phyloP scores from a whole-genome alignment of 1,140 invertebrate species.

The Drosophila virilis region DNA sequence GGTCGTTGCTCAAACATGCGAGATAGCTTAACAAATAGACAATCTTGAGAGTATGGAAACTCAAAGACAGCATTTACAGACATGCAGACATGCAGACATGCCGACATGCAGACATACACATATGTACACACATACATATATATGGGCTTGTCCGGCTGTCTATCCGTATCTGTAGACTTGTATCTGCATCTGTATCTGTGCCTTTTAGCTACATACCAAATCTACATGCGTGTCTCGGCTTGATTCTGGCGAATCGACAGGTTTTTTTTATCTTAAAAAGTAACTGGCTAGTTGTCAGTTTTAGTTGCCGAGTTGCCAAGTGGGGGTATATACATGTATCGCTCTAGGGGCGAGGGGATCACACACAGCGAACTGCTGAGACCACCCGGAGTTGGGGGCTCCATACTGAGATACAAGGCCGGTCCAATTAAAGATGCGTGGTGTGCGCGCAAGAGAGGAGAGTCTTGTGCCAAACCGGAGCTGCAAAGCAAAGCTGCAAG shows the following conservation, averaged over 20 bases:
- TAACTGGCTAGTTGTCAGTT: too few relatives aligned
- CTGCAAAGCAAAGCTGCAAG: neutral
- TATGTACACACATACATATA: neutral
- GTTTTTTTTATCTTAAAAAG: slow-evolving; percentile 1
- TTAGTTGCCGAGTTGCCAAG: neutral
- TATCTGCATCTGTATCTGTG: slow-evolving; percentile 9
- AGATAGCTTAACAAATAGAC: slow-evolving; percentile 36
- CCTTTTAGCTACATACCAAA: neutral
- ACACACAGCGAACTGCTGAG: neutral
- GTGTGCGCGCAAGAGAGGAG: neutral
- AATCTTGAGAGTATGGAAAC: slow-evolving; percentile 13
- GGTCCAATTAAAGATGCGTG: neutral
- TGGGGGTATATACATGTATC: too few relatives aligned
- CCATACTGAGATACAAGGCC: neutral
- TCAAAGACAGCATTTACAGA: slow-evolving; percentile 4
- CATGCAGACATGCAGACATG: neutral
- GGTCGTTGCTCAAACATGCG: slow-evolving; percentile 63
- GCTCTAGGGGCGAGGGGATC: neutral
- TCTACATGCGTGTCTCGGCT: slow-evolving; percentile 36
- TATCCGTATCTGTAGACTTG: slow-evolving; percentile 2
- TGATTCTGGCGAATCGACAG: slow-evolving; percentile 43
- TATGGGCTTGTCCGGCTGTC: slow-evolving; percentile 1
- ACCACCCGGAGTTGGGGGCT: slow-evolving; percentile 1
- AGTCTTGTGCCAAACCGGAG: neutral
- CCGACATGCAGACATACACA: neutral